These are phyloP conservation scores for Phengaris arion DNA, from an alignment of 2,888 invertebrate species.

Conservation along the genomic window DNA sequence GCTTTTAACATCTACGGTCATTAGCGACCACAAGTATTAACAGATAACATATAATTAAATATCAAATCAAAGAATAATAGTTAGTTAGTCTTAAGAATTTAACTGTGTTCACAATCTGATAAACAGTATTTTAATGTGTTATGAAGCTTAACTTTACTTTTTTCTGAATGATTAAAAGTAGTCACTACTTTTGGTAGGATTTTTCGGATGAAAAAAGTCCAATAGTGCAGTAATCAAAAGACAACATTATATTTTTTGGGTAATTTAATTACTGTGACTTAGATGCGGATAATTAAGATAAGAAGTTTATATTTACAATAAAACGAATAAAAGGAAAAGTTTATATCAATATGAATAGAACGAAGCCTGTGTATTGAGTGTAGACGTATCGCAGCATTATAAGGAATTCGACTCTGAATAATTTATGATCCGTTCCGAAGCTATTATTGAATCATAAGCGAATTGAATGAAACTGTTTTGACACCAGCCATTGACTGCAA, in stretches of 20 bases:
- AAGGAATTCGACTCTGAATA: constrained; percentile 39
- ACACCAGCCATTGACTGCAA: constrained; percentile 73
- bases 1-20: no score
- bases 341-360: neutral
- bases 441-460: constrained; percentile 71
- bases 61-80: no score
- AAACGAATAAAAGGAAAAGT: neutral
- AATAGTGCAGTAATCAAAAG: neutral
- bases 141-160: no score
- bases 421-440: constrained; percentile 40
- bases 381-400: constrained; percentile 32
- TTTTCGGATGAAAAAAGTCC: neutral
- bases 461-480: constrained; percentile 68
- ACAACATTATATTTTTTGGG: neutral
- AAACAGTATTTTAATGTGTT: no score
- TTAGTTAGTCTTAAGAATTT: no score
- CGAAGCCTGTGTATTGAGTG: neutral
- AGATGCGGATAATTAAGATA: no score
- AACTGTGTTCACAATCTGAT: no score
- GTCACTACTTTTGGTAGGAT: neutral
- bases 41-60: no score
- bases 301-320: no score
- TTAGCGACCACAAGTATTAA: no score
- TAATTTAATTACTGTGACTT: neutral
- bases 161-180: neutral